Evolutionary conservation across 2,888 invertebrate genomes (phyloP).

Genomic region (Cremastinae sp.): DNA sequence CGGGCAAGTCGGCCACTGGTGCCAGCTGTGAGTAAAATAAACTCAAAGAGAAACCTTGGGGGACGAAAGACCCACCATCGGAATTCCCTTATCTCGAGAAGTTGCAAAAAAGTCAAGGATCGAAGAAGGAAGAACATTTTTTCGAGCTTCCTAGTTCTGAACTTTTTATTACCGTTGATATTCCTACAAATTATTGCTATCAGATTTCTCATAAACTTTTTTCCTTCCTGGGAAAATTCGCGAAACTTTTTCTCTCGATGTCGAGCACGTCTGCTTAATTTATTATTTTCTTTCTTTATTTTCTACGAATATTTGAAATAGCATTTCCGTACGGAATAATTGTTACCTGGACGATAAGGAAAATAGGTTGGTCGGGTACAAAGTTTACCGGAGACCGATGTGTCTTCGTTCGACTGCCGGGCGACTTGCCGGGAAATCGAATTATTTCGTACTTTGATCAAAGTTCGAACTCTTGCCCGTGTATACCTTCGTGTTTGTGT

Average conservation of each 20-base stretch:
- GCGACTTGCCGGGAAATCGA: slow-evolving; percentile 13
- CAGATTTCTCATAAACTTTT: too few species aligned
- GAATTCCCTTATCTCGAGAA: too few species aligned
- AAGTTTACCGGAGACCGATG: background rate
- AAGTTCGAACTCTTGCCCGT: background rate
- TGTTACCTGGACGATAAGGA: background rate
- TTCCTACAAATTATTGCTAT: background rate
- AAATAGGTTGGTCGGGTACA: background rate
- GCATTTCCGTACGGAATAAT: background rate
- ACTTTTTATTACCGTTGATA: background rate
- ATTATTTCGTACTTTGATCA: slow-evolving; percentile 4
- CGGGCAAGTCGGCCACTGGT: too few species aligned
- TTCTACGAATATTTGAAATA: background rate
- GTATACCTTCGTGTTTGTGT: background rate
- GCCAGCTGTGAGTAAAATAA: too few species aligned
- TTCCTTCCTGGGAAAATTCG: too few species aligned
- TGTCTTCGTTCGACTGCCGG: slow-evolving; percentile 7
- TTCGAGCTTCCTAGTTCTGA: background rate
- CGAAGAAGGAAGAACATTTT: too few species aligned
- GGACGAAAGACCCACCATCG: too few species aligned
- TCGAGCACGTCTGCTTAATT: too few species aligned
- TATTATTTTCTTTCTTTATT: too few species aligned
- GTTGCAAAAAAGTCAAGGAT: too few species aligned
- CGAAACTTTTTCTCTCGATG: too few species aligned
- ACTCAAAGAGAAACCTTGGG: too few species aligned